Conservation (phyloP, 1,140 invertebrate genomes). For the Solen grandis region DNA sequence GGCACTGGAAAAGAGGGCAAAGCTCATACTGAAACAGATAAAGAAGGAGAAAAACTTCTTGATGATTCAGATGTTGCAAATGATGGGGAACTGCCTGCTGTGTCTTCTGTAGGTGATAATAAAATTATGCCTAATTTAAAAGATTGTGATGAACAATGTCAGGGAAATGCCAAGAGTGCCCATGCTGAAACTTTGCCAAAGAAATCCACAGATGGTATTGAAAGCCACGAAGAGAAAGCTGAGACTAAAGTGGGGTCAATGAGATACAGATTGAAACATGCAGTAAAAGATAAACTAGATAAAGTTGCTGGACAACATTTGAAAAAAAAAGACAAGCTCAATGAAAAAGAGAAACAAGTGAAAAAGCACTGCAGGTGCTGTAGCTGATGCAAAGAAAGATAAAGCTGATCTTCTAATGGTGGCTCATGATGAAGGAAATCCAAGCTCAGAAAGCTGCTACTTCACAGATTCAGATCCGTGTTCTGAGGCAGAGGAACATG, state of each 20-base stretch:
- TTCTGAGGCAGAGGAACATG: slow-evolving; percentile 8
- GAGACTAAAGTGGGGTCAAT: not conserved
- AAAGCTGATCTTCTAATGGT: not conserved
- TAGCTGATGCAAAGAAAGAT: not conserved
- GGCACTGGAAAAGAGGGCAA: not conserved
- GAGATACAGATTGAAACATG: not conserved
- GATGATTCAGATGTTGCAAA: not conserved
- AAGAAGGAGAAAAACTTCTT: not conserved
- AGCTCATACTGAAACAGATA: not conserved
- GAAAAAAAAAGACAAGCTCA: not conserved
- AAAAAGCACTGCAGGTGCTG: not conserved
- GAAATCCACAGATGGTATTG: not conserved
- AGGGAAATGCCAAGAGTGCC: not conserved
- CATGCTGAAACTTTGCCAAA: not conserved
- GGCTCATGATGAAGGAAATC: not conserved
- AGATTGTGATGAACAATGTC: not conserved
- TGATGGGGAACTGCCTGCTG: not conserved
- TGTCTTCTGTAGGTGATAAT: not conserved
- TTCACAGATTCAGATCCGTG: slow-evolving; percentile 44
- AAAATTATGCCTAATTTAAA: not conserved
- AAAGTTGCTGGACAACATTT: not conserved
- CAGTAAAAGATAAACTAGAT: not conserved
- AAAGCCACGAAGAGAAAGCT: not conserved
- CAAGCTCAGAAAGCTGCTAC: slow-evolving; percentile 16
- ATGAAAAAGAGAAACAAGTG: not conserved